Conservation (phyloP, 1,140 invertebrate species). For the Hylaeus anthracinus region DNA sequence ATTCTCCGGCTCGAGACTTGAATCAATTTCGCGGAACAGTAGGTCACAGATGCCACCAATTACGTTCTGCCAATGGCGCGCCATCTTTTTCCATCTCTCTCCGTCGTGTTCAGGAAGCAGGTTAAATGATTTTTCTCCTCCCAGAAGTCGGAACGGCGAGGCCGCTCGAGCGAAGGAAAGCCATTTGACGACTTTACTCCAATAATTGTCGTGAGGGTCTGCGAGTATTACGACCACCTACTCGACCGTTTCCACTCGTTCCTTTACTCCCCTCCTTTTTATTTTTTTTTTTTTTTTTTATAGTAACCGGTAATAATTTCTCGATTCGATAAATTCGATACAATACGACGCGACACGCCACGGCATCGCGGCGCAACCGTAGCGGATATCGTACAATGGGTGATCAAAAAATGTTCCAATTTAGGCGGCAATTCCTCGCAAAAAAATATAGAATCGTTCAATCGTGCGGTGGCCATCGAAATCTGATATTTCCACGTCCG, state of each 20-base stretch:
- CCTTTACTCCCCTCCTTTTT: neutral
- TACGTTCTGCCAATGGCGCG: conserved; percentile 59
- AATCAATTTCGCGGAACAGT: conserved; percentile 71
- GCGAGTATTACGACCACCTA: conserved; percentile 56
- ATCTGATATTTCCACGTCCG: too few relatives aligned
- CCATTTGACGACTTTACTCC: conserved; percentile 66
- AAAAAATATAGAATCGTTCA: too few relatives aligned
- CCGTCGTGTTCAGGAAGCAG: conserved; percentile 57
- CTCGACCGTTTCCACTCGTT: conserved; percentile 40
- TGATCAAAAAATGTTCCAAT: too few relatives aligned
- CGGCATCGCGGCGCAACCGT: conserved; percentile 11
- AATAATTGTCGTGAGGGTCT: conserved; percentile 64
- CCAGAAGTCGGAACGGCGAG: conserved; percentile 33
- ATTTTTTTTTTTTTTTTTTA: conserved; percentile 12
- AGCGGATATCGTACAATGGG: neutral
- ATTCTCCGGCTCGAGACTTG: conserved; percentile 66
- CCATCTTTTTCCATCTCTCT: conserved; percentile 58
- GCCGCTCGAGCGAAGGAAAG: conserved; percentile 60
- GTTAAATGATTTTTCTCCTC: conserved; percentile 67
- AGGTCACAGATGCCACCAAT: conserved; percentile 73
- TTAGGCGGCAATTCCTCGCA: too few relatives aligned
- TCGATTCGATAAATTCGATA: conserved; percentile 57
- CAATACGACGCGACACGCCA: neutral
- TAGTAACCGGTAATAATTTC: conserved; percentile 51
- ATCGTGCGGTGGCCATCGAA: too few relatives aligned